Percentiles rank a stretch among this genome's conserved stretches.
Conservation (phyloP, 2,113 vertebrate genomes). For the Rhipidura dahli region DNA sequence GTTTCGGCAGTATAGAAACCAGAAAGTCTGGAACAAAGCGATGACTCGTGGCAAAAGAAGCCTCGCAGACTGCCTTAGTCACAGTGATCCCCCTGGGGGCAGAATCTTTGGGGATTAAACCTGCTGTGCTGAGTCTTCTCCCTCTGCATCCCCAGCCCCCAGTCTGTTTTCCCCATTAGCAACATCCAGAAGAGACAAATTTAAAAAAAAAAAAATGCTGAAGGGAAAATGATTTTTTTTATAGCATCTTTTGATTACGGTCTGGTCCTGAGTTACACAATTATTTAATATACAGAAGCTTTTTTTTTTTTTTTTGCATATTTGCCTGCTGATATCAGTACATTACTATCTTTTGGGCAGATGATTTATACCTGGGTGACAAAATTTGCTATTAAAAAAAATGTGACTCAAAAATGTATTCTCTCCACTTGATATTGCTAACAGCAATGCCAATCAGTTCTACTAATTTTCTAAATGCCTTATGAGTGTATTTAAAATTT, state of each 20-base stretch:
- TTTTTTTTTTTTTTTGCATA: not conserved
- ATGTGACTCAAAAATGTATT: accelerated
- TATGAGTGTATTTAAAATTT: not conserved
- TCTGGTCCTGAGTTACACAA: not conserved
- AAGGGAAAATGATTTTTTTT: accelerated
- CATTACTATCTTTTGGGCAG: not conserved
- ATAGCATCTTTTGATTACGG: not conserved
- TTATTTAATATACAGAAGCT: not conserved
- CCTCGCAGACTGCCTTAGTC: not conserved
- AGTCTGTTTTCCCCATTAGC: not conserved
- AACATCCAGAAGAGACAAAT: not conserved
- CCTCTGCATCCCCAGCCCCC: not conserved
- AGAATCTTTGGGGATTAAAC: not conserved
- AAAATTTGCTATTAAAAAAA: not conserved
- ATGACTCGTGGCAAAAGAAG: not conserved
- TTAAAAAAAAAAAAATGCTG: not conserved
- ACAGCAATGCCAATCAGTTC: not conserved
- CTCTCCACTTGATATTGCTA: not conserved
- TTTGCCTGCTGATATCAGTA: not conserved
- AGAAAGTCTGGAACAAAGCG: constrained; percentile 44
- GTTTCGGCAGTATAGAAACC: not conserved
- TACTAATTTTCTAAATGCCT: not conserved
- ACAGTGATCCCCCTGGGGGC: not conserved
- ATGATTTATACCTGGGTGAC: not conserved
- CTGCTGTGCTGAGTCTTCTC: not conserved